Base-by-base conservation (phyloP, 2,888 invertebrate species). In the Chymomyza amoena region DNA sequence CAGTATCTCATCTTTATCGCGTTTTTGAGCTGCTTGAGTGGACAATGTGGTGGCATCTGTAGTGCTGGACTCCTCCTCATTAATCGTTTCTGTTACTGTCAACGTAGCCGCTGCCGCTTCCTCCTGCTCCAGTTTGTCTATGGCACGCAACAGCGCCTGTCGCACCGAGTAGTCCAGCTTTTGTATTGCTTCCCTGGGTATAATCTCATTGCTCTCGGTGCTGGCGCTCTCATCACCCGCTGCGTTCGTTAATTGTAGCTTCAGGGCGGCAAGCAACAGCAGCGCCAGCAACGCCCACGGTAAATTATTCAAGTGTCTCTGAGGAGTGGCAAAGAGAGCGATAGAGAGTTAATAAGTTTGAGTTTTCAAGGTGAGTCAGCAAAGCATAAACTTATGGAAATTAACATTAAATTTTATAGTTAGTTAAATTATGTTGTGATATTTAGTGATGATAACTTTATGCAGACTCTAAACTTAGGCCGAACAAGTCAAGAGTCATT, bases 111-210 rank as follows among this genome's bases (percentile, higher is more conserved):
- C 89, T 6, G 78, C 78, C 1, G 77, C 81, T 62, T 92, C 93
- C 75, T 94, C 94, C 75, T 94, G 93, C 91, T 96, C 96, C 62
- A 96, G 92, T 84, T 96, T 96, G 64, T 94, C 95, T 5, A 97
- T 92, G 13, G 96, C 96, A 91, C 94, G 95, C 6, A 96, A 92
- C 56, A 96, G 92, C 0, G 96, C 96, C 90, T 94, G 94, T 16
- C 96, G 93, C 45, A 97, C 93, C 75, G 95, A 95, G 59, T 95
- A 94, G 90, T 96, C 96, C 67, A 96, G 91, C 70, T 90, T 90
- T 69, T 87, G 87, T 50, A 90, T 90, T 69, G 91, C 87, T 74
- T 95, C 94, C 1, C 94, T 93, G 1, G 95, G 93, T 3, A 94
- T 89, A n/a, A 91, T 88, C 81, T 91, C 91, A 70, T 92, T 92